These are phyloP conservation scores for Styela clava DNA, from an alignment of 23 tunicate genomes.

Conservation along the genomic window DNA sequence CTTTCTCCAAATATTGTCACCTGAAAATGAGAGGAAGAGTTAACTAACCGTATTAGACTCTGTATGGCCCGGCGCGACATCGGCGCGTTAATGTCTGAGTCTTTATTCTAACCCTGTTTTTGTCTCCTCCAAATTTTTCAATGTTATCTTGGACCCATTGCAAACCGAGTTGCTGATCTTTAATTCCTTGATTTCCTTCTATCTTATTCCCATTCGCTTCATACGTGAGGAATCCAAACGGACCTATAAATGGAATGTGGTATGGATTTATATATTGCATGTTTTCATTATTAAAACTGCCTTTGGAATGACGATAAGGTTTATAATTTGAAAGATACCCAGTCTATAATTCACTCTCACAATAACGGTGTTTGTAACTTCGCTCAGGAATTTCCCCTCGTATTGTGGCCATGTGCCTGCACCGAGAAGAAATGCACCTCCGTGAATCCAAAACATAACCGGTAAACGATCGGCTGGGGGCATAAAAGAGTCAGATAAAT, in stretches of 20 bases:
- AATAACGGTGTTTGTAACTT: constrained; percentile 64
- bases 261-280: too few relatives aligned
- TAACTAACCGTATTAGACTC: too few relatives aligned
- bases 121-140: constrained; percentile 73
- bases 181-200: constrained; percentile 63
- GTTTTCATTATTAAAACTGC: too few relatives aligned
- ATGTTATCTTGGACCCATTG: constrained; percentile 67
- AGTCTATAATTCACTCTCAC: constrained; percentile 76
- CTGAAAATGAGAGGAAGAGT: too few relatives aligned
- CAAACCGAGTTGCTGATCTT: constrained; percentile 75
- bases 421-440: constrained; percentile 59
- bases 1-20: constrained; percentile 75
- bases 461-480: constrained; percentile 32
- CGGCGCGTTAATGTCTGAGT: too few relatives aligned
- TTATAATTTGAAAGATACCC: constrained; percentile 19
- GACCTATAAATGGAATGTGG: constrained; percentile 28
- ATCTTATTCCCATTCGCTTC: constrained; percentile 26
- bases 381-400: constrained; percentile 50
- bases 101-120: constrained; percentile 36
- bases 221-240: constrained; percentile 46
- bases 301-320: too few relatives aligned
- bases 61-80: too few relatives aligned
- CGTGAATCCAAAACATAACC: constrained; percentile 86
- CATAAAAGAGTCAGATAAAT: constrained; percentile 1
- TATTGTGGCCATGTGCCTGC: constrained; percentile 33